phyloP scores from a whole-genome alignment of 2,888 invertebrate genomes.

The Troides aeacus region DNA sequence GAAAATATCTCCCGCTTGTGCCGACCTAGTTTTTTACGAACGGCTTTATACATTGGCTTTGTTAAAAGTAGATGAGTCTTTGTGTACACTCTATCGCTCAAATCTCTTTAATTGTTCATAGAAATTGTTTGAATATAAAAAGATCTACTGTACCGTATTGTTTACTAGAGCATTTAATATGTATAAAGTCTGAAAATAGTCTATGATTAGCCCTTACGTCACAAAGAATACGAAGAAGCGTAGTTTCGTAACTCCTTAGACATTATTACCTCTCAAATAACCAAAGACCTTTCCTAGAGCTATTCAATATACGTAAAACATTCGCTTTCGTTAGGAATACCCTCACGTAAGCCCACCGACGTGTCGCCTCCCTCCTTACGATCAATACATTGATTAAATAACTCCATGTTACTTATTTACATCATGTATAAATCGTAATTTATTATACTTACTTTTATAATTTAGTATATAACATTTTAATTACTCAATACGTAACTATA shows the following conservation, averaged over 20 bases:
- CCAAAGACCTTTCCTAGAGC: not conserved
- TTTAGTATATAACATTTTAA: not conserved
- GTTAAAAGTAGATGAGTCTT: not conserved
- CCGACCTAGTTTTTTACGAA: not conserved
- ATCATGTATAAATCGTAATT: not conserved
- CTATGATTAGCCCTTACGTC: not conserved
- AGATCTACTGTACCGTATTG: too few relatives aligned
- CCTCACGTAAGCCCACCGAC: constrained; percentile 2
- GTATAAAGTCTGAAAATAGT: too few relatives aligned
- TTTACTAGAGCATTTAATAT: too few relatives aligned
- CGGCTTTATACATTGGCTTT: not conserved
- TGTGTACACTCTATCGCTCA: not conserved
- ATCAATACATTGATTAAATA: constrained; percentile 6
- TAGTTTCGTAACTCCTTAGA: not conserved
- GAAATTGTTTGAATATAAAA: too few relatives aligned
- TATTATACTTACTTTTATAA: too few relatives aligned
- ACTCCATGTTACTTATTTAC: not conserved
- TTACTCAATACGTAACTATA: not conserved
- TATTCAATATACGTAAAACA: not conserved
- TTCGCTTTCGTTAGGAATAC: not conserved
- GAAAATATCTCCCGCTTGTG: not conserved
- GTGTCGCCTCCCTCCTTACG: not conserved
- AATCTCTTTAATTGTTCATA: not conserved
- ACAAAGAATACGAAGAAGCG: not conserved
- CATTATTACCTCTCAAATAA: not conserved